These are phyloP conservation scores for Ptychadena robeensis DNA, from an alignment of 2,797 vertebrate genomes.

Conservation along the genomic window DNA sequence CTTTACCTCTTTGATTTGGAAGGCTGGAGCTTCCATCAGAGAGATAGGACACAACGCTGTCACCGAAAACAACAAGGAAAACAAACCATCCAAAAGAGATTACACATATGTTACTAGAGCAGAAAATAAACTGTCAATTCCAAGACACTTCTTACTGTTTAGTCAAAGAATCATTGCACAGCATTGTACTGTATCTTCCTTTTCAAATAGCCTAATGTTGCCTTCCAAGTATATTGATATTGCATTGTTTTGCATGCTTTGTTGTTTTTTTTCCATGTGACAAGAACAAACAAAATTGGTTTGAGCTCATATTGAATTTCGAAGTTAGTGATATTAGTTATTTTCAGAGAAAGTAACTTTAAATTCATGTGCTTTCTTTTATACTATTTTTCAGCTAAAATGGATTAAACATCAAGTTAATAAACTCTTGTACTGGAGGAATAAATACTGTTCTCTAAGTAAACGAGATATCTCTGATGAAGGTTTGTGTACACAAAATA, in stretches of 20 bases:
- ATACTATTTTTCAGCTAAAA: too few relatives aligned
- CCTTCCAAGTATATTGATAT: conserved; percentile 7
- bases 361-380: background rate
- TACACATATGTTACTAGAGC: background rate
- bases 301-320: background rate
- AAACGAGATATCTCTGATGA: too few relatives aligned
- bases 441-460: too few relatives aligned
- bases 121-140: conserved; percentile 2
- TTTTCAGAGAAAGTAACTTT: background rate
- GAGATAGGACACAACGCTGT: conserved; percentile 10
- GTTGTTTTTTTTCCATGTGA: background rate
- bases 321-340: background rate
- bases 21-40: conserved; percentile 15
- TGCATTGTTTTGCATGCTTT: conserved; percentile 3
- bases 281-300: background rate
- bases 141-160: background rate
- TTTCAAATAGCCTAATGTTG: conserved; percentile 22
- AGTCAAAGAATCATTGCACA: background rate
- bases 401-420: too few relatives aligned
- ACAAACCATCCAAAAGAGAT: background rate
- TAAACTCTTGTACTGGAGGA: too few relatives aligned
- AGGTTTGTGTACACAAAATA: too few relatives aligned
- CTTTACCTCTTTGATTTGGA: conserved; percentile 35
- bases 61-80: conserved; percentile 19
- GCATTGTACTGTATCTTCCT: background rate